Conservation (phyloP, 2,888 invertebrate genomes). For the Sphaerophoria rueppellii region DNA sequence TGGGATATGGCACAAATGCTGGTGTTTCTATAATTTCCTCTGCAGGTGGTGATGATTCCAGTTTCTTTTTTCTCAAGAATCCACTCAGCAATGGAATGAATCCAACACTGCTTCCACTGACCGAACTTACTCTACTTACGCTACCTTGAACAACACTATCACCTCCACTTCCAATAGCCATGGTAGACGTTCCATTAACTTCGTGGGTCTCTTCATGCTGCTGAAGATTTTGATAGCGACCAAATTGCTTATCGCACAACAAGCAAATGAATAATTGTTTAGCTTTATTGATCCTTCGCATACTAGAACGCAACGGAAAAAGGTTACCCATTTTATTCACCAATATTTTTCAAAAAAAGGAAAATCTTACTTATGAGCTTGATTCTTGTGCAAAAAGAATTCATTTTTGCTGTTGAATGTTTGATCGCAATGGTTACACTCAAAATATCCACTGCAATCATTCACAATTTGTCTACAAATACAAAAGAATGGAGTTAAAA, state of each 20-base stretch:
- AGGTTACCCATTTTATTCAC: too few species aligned
- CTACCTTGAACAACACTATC: constrained; percentile 20
- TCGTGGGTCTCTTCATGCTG: constrained; percentile 67
- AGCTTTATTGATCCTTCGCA: constrained; percentile 67
- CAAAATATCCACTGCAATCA: constrained; percentile 65
- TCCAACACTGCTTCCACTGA: constrained; percentile 28
- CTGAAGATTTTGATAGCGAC: constrained; percentile 55
- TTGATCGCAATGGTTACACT: constrained; percentile 67
- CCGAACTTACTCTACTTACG: constrained; percentile 42
- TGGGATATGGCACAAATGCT: constrained; percentile 21
- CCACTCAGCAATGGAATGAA: constrained; percentile 29
- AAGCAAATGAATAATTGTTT: constrained; percentile 67
- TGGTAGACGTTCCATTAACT: constrained; percentile 39
- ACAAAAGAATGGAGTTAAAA: background rate
- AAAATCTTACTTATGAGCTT: constrained; percentile 60
- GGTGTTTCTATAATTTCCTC: constrained; percentile 15
- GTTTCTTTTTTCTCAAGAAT: constrained; percentile 37
- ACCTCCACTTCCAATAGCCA: constrained; percentile 6
- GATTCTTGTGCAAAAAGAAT: constrained; percentile 70
- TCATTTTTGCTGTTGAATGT: constrained; percentile 66
- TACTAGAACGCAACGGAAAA: too few species aligned
- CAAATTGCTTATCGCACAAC: constrained; percentile 65
- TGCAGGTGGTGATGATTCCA: constrained; percentile 21
- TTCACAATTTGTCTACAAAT: constrained; percentile 63
- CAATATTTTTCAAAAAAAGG: too few species aligned